These are phyloP conservation scores for Macroramphosus scolopax DNA, from an alignment of 2,797 vertebrate genomes.

Conservation along the genomic window DNA sequence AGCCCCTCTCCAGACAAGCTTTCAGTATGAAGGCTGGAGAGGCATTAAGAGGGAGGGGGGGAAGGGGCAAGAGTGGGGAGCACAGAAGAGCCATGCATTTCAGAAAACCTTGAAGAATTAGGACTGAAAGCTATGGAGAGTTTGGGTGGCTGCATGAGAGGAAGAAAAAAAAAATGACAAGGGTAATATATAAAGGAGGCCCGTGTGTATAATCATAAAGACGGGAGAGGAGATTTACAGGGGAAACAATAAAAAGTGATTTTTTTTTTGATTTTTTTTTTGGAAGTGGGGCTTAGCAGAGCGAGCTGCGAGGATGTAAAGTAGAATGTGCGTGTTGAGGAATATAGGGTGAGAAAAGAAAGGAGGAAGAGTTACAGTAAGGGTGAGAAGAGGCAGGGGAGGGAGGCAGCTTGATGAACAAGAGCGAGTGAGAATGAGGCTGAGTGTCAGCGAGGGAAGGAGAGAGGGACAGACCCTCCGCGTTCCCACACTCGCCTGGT, in stretches of 20 bases:
- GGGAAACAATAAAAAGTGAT: constrained; percentile 28
- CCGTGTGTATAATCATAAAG: constrained; percentile 31
- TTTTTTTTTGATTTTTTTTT: constrained; percentile 14
- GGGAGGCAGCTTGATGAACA: constrained; percentile 52
- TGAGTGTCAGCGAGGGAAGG: constrained; percentile 63
- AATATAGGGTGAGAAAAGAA: constrained; percentile 57
- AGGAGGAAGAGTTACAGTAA: constrained; percentile 53
- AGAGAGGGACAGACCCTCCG: constrained; percentile 58
- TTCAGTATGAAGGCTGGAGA: constrained; percentile 62
- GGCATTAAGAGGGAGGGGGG: constrained; percentile 58
- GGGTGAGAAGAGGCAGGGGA: constrained; percentile 55
- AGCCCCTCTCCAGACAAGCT: constrained; percentile 67
- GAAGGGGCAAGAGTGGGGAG: constrained; percentile 28
- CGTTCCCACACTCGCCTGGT: constrained; percentile 81
- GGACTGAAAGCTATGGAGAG: constrained; percentile 60
- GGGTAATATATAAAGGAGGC: constrained; percentile 25
- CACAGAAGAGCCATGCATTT: constrained; percentile 55
- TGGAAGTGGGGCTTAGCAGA: constrained; percentile 14
- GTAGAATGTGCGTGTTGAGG: constrained; percentile 15
- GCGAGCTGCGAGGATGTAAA: neutral
- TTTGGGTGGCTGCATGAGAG: constrained; percentile 54
- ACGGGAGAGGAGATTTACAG: constrained; percentile 23
- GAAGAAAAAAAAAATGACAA: constrained; percentile 17
- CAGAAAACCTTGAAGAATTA: constrained; percentile 68
- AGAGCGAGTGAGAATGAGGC: constrained; percentile 72